Evolutionary conservation across 2,888 invertebrate genomes (phyloP).

Genomic region (Drosophila tanythrix): DNA sequence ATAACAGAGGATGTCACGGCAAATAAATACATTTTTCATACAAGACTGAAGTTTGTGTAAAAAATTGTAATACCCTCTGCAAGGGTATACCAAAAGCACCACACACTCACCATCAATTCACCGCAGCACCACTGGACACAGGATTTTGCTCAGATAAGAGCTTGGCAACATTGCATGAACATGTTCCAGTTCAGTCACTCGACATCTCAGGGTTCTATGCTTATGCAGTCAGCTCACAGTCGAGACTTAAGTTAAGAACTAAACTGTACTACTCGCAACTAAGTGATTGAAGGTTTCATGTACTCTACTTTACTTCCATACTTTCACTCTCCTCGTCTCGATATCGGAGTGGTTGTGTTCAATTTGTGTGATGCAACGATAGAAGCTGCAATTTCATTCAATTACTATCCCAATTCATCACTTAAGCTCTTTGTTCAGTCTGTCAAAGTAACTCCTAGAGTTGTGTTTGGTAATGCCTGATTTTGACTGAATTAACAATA

Average conservation of each 20-base stretch:
- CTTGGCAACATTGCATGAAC: constrained; percentile 33
- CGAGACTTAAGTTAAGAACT: constrained; percentile 22
- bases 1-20: background rate
- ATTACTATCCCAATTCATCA: constrained; percentile 31
- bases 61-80: background rate
- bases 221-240: constrained; percentile 9
- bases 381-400: constrained; percentile 23
- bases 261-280: constrained; percentile 17
- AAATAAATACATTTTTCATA: background rate
- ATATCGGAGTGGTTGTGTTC: constrained; percentile 15
- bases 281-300: constrained; percentile 36
- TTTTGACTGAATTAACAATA: background rate
- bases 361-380: constrained; percentile 12
- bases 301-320: background rate
- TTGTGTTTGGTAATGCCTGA: constrained; percentile 6
- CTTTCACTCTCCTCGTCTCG: background rate
- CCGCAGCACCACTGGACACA: constrained; percentile 27
- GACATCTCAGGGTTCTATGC: constrained; percentile 7
- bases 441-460: constrained; percentile 14
- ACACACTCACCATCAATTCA: constrained; percentile 1
- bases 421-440: constrained; percentile 24
- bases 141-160: constrained; percentile 35
- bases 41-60: background rate
- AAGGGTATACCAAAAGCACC: constrained; percentile 6
- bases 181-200: constrained; percentile 36